These are phyloP conservation scores for Trichogramma pretiosum DNA, from an alignment of 1,140 invertebrate species.

Conservation along the genomic window DNA sequence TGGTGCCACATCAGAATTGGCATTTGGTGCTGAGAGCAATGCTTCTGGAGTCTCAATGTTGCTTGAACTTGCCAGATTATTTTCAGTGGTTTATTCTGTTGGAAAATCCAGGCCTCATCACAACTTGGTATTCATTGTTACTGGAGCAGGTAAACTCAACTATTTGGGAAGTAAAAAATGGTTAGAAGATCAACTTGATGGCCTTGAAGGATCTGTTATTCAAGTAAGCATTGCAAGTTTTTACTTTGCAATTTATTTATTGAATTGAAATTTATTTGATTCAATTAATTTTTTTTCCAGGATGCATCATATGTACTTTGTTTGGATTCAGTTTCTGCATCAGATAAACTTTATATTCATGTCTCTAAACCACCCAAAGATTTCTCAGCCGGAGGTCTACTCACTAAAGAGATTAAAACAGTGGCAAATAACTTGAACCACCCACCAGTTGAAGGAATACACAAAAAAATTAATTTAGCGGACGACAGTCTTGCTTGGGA, in stretches of 20 bases:
- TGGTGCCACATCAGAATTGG: constrained; percentile 75
- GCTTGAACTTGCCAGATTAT: constrained; percentile 79
- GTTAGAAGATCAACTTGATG: constrained; percentile 87
- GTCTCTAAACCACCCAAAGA: constrained; percentile 94
- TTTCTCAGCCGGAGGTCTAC: constrained; percentile 61
- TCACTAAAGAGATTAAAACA: constrained; percentile 61
- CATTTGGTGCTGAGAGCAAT: constrained; percentile 85
- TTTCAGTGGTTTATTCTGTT: constrained; percentile 83
- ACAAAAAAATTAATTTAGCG: constrained; percentile 97
- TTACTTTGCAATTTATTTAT: constrained; percentile 15
- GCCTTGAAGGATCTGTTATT: constrained; percentile 57
- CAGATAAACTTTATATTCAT: constrained; percentile 68
- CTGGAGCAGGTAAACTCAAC: constrained; percentile 90
- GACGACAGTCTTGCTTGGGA: constrained; percentile 92
- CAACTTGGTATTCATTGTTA: constrained; percentile 83
- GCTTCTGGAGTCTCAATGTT: constrained; percentile 84
- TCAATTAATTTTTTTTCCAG: constrained; percentile 44
- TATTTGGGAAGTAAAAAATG: constrained; percentile 94
- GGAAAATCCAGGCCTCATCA: constrained; percentile 71
- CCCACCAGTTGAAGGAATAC: constrained; percentile 67
- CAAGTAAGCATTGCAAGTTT: constrained; percentile 51
- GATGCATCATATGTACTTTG: constrained; percentile 86
- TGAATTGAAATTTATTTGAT: neutral
- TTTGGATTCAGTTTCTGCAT: constrained; percentile 69
- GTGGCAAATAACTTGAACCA: constrained; percentile 44